phyloP scores from a whole-genome alignment of 2,888 invertebrate genomes.

The Platycheirus albimanus region DNA sequence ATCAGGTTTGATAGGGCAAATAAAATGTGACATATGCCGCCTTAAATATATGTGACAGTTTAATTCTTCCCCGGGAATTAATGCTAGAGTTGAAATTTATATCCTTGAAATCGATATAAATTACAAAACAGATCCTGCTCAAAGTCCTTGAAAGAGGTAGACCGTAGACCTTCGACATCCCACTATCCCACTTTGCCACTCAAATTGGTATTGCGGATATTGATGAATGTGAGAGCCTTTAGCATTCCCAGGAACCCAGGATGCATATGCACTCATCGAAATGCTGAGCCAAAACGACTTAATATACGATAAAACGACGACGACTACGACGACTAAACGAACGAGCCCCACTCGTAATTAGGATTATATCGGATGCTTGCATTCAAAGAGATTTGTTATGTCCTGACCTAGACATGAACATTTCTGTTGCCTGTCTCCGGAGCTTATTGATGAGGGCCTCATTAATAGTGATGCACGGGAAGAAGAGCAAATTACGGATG shows the following conservation, averaged over 20 bases:
- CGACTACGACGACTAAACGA: too few relatives aligned
- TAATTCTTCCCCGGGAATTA: conserved; percentile 75
- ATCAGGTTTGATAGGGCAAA: conserved; percentile 77
- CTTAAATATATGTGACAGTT: conserved; percentile 77
- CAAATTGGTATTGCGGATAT: conserved; percentile 64
- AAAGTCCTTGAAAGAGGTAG: conserved; percentile 44
- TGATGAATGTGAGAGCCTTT: conserved; percentile 63
- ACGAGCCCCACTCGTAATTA: conserved; percentile 67
- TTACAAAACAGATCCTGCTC: conserved; percentile 66
- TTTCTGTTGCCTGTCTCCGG: conserved; percentile 59
- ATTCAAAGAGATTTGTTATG: conserved; percentile 68
- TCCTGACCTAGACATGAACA: conserved; percentile 52
- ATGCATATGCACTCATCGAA: conserved; percentile 12
- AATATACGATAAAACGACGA: too few relatives aligned
- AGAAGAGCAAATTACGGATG: conserved; percentile 63
- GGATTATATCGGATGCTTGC: conserved; percentile 67
- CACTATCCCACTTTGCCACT: conserved; percentile 19
- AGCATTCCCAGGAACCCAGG: conserved; percentile 33
- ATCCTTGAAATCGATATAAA: conserved; percentile 73
- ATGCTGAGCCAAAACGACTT: conserved; percentile 41
- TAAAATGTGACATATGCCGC: conserved; percentile 76
- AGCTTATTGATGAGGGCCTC: conserved; percentile 67
- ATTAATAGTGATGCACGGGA: conserved; percentile 65
- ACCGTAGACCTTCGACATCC: conserved; percentile 35
- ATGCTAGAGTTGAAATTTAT: conserved; percentile 73